phyloP scores from a whole-genome alignment of 2,888 invertebrate genomes.

The Coelinius sp. region DNA sequence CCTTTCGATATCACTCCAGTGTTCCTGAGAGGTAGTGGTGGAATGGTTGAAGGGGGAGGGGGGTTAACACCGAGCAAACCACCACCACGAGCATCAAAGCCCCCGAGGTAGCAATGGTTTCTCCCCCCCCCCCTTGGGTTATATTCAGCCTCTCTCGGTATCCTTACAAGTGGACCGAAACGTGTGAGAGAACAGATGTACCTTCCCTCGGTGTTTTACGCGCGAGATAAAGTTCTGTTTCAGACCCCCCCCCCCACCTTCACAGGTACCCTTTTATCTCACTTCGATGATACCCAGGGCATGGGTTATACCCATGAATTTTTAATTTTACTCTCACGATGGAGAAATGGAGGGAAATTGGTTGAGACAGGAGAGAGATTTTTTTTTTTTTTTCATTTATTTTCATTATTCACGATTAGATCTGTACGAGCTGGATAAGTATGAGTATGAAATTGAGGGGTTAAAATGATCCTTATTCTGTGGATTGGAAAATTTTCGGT shows the following conservation, averaged over 20 bases:
- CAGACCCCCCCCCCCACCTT: background rate
- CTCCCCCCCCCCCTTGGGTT: background rate
- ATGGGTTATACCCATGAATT: background rate
- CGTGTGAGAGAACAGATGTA: background rate
- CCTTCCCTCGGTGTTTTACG: background rate
- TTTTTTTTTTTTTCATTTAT: too few relatives aligned
- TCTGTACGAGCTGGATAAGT: too few relatives aligned
- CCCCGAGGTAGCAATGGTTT: background rate
- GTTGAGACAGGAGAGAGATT: background rate
- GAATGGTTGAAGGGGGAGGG: background rate
- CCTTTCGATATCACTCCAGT: constrained; percentile 18
- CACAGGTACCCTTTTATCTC: background rate
- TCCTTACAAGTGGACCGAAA: constrained; percentile 1
- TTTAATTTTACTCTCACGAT: background rate
- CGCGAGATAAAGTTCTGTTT: background rate
- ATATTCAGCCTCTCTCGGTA: background rate
- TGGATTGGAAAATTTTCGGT: too few relatives aligned
- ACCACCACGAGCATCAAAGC: constrained; percentile 4
- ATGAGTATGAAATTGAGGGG: too few relatives aligned
- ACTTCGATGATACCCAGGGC: background rate
- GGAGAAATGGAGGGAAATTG: background rate
- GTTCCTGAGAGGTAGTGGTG: background rate
- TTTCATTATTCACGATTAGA: too few relatives aligned
- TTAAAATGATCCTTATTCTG: too few relatives aligned
- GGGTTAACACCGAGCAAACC: background rate